phyloP scores from a whole-genome alignment of 2,888 invertebrate genomes.

The Tenthredo amoena region DNA sequence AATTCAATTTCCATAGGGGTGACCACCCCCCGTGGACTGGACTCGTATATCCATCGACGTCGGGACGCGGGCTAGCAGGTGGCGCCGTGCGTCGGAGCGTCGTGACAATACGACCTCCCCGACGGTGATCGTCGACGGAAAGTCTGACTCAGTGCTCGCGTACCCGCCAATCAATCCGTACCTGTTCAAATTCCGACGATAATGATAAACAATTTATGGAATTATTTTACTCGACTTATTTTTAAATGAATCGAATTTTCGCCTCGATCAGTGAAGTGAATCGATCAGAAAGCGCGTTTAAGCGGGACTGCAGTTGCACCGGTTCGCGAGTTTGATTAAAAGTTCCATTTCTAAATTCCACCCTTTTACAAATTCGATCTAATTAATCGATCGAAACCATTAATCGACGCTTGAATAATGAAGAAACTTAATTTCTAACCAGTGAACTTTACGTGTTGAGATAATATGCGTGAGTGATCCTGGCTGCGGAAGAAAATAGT shows the following conservation, averaged over 20 bases:
- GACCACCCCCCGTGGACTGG: neutral
- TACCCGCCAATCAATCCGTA: conserved; percentile 71
- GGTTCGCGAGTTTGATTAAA: too few relatives aligned
- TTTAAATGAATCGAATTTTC: too few relatives aligned
- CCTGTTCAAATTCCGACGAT: conserved; percentile 53
- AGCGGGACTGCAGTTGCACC: neutral
- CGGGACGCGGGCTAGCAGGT: conserved; percentile 40
- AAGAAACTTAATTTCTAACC: neutral
- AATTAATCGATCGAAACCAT: too few relatives aligned
- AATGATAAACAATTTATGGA: neutral
- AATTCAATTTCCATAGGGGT: neutral
- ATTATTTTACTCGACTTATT: neutral
- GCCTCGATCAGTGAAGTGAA: neutral
- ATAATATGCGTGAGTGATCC: too few relatives aligned
- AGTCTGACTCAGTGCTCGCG: conserved; percentile 72
- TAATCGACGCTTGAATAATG: too few relatives aligned
- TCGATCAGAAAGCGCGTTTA: neutral
- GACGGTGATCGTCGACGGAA: conserved; percentile 66
- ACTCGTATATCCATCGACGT: neutral
- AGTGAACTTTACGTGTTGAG: neutral
- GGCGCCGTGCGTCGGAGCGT: conserved; percentile 39
- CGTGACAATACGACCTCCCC: conserved; percentile 8
- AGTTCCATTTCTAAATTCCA: too few relatives aligned
- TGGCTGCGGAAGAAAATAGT: neutral
- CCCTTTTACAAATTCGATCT: too few relatives aligned